Evolutionary conservation across 1,140 invertebrate genomes (phyloP).

Genomic region (Drosophila watanabei): DNA sequence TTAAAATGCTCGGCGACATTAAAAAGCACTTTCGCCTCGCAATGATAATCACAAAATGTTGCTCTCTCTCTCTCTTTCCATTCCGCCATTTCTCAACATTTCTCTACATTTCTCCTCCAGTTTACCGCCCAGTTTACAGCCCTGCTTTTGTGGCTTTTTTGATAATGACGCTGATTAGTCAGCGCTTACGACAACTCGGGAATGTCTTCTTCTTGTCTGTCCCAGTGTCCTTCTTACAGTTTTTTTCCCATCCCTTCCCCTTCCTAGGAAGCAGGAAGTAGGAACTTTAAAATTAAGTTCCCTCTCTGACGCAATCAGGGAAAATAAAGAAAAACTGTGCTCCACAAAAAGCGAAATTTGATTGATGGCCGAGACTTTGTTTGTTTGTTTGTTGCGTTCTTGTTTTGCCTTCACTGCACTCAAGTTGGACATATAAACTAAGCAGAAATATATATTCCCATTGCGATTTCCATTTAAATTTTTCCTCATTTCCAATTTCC

Average conservation of each 20-base stretch:
- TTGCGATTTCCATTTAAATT: conserved; percentile 31
- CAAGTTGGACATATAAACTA: conserved; percentile 33
- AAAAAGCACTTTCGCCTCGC: conserved; percentile 75
- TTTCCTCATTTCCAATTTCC: conserved; percentile 17
- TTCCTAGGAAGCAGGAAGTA: conserved; percentile 19
- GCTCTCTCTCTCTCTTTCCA: conserved; percentile 1
- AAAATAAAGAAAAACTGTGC: conserved; percentile 13
- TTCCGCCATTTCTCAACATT: background rate
- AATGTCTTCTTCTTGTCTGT: conserved; percentile 44
- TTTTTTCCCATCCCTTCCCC: background rate
- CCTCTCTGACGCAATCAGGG: conserved; percentile 43
- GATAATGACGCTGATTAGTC: conserved; percentile 80
- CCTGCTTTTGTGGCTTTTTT: conserved; percentile 71
- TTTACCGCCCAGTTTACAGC: background rate
- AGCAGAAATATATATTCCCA: conserved; percentile 25
- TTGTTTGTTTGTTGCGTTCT: conserved; percentile 21
- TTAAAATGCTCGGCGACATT: conserved; percentile 80
- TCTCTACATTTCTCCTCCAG: background rate
- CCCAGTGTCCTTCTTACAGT: background rate
- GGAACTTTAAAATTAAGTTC: conserved; percentile 48
- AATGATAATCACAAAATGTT: conserved; percentile 73
- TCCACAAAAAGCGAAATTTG: conserved; percentile 41
- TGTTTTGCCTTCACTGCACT: conserved; percentile 36
- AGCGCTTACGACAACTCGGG: conserved; percentile 72
- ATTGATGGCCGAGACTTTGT: conserved; percentile 42